Base-by-base conservation (phyloP, 2,113 vertebrate species). In the Dunckerocampus dactyliophorus region DNA sequence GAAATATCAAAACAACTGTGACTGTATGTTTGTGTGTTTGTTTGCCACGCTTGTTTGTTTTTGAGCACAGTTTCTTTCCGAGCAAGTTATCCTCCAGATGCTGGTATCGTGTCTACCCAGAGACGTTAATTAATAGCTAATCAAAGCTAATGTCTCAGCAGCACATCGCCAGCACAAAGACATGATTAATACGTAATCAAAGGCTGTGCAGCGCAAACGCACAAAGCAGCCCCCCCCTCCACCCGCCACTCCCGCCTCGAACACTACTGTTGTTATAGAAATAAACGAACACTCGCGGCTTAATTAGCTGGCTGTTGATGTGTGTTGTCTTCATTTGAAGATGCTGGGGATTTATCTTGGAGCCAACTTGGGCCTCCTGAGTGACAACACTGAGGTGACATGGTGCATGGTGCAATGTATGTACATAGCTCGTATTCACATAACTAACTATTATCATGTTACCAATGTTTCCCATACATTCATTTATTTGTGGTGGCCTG, bases 181-280 rank as follows among this genome's bases (percentile, higher is more conserved):
- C 76, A 72, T 89, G 87, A 90, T 92, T 89, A 92, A 92, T 91
- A 91, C 72, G 87, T 92, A 90, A 92, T 92, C 89, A 92, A 91
- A 91, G 89, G 86, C 84, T 74, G 67, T 46, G 71, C 70, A 81
- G 81, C 77, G 79, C 82, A 85, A 56, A 84, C 81, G 76, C 88
- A 86, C 87, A 86, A 84, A 87, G 81, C 83, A 83, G 82, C 79
- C 76, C 84, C 86, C 86, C 66, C 88, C 91, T 86, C 82, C 78
- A 62, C 57, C 63, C 81, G 39, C 37, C 11, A 43, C 39, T 43
- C 37, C 54, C 37, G 54, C 54, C 81, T 74, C 82, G 58, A 62
- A 78, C 80, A 66, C 84, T 75, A 70, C 75, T 87, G 89, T 89
- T 87, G 85, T 91, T 89, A 77, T 74, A 72, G 82, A 77, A 84